Percentiles rank a stretch among this genome's conserved stretches.
Evolutionary conservation across 1,140 invertebrate genomes (phyloP).

Genomic region (Musca vetustissima): DNA sequence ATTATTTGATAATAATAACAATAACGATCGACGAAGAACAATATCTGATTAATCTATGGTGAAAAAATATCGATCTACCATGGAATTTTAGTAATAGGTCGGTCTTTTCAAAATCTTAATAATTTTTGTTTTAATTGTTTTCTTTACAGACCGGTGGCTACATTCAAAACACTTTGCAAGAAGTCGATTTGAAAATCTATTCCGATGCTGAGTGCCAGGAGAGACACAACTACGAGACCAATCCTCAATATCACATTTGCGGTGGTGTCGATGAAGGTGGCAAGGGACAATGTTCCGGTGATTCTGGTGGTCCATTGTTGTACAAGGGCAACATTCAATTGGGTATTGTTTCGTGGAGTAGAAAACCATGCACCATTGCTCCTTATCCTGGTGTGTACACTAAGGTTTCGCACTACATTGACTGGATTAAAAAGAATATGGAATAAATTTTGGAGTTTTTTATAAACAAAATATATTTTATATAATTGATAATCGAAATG

Average conservation of each 20-base stretch:
- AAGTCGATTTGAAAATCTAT: slow-evolving; percentile 52
- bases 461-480: neutral
- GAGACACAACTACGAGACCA: slow-evolving; percentile 38
- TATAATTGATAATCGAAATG: no score
- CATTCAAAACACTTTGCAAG: slow-evolving; percentile 46
- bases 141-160: slow-evolving; percentile 46
- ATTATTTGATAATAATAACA: no score
- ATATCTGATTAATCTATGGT: no score
- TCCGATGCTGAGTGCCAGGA: slow-evolving; percentile 46
- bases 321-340: slow-evolving; percentile 37
- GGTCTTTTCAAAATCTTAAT: no score
- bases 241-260: slow-evolving; percentile 50
- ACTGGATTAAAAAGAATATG: slow-evolving; percentile 45
- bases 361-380: slow-evolving; percentile 46
- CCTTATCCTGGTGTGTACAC: slow-evolving; percentile 55
- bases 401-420: slow-evolving; percentile 50
- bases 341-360: slow-evolving; percentile 52
- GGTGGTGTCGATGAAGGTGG: slow-evolving; percentile 55
- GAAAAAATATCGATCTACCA: neutral
- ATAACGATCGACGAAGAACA: no score
- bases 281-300: slow-evolving; percentile 58
- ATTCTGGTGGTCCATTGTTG: slow-evolving; percentile 57
- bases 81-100: neutral
- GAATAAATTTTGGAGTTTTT: neutral
- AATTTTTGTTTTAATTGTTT: no score